Base-by-base conservation (phyloP, 2,113 vertebrate genomes). In the Clarias macrocephalus region DNA sequence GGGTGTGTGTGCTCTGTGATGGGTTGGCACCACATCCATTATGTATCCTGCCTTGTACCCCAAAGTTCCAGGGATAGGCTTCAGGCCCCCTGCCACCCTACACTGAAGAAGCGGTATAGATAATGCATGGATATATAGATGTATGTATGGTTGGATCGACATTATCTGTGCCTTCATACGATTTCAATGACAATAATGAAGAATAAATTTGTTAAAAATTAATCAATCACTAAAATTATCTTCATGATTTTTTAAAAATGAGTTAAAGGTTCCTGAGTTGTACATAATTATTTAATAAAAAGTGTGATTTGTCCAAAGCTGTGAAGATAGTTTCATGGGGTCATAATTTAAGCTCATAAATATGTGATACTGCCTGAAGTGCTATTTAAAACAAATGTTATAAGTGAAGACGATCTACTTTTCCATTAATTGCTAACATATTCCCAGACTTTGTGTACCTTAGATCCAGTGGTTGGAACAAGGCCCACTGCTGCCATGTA, bases 401-500 rank as follows among this genome's bases (percentile, higher is more conserved):
- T 37, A 8, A 80, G n/a, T 19, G 8, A 85, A 60, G 15, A 70
- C 33, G 19, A 65, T 80, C 57, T 57, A 52, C 23, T 80, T 80
- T n/a, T 84, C 48, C 21, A n/a, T 30, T 42, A 73, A 42, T 73
- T 73, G 70, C 37, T 23, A 33, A 70, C 15, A 37, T 18, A 72
- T 19, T 37, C 23, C 85, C 11, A 77, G 48, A 82, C 48, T 90
- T 84, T 79, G 76, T 81, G 91, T 93, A 99, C 98, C 97, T 97
- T 97, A 89, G 96, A 95, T 89, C 94, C 96, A 0, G 96, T 95
- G n/a, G 97, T 97, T 90, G 98, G 98, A 84, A 97, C 97, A 19
- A 99, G 96, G 89, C 98, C 98, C 82, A 98, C 97, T 3, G 98
- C 98, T 85, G 97, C 97, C 98, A 99, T 99, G 91, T 99, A 99